phyloP scores from a whole-genome alignment of 2,797 vertebrate genomes.

The Macropus fuliginosus region DNA sequence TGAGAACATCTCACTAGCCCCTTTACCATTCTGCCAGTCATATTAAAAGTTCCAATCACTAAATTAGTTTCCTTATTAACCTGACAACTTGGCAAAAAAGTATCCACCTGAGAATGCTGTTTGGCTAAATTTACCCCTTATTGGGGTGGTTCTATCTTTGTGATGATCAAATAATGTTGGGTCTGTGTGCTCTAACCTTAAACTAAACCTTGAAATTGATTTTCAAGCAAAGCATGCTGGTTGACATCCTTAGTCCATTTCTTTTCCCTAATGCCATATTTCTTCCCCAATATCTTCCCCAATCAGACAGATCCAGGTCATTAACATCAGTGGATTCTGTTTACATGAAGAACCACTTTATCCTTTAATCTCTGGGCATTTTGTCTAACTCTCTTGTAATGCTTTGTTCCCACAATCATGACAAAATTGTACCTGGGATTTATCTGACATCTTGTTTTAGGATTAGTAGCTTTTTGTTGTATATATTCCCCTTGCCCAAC shows the following conservation, averaged over 20 bases:
- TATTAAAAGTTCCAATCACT: constrained; percentile 29
- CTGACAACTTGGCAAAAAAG: neutral
- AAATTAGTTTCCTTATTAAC: neutral
- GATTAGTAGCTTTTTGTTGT: neutral
- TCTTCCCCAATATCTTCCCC: constrained; percentile 7
- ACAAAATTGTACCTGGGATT: constrained; percentile 18
- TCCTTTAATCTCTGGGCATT: constrained; percentile 5
- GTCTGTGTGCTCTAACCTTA: neutral
- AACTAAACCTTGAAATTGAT: constrained; percentile 34
- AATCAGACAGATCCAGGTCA: constrained; percentile 3
- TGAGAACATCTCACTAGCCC: neutral
- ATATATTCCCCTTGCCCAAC: neutral
- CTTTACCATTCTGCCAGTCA: neutral
- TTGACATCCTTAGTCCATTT: constrained; percentile 14
- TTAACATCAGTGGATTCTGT: neutral
- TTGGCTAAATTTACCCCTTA: constrained; percentile 23
- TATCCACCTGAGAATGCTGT: constrained; percentile 8
- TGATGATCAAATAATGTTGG: neutral
- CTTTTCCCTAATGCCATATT: neutral
- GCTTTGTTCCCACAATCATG: neutral
- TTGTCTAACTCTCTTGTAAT: constrained; percentile 42
- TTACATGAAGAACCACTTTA: neutral
- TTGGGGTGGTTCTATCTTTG: neutral
- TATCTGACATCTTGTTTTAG: neutral
- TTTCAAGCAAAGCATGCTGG: constrained; percentile 14